These are phyloP conservation scores for Apodemia mormo DNA, from an alignment of 2,888 invertebrate genomes.

Conservation along the genomic window DNA sequence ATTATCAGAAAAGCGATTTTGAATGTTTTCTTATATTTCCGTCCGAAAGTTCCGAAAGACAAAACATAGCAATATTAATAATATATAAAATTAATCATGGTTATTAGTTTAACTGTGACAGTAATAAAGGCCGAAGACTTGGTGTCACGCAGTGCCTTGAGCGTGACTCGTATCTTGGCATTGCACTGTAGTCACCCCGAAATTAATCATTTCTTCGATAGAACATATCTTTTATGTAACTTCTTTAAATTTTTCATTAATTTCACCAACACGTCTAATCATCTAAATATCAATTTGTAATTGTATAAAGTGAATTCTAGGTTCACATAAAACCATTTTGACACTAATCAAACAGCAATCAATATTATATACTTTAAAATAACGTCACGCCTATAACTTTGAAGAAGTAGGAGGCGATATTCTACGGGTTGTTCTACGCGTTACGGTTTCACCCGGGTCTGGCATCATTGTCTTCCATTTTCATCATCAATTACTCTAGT, in stretches of 20 bases:
- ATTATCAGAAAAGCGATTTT: too few relatives aligned
- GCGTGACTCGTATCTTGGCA: slow-evolving; percentile 53
- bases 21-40: too few relatives aligned
- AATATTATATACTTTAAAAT: too few relatives aligned
- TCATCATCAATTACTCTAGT: too few relatives aligned
- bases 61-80: too few relatives aligned
- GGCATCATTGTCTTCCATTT: too few relatives aligned
- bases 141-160: slow-evolving; percentile 65
- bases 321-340: too few relatives aligned
- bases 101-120: not conserved
- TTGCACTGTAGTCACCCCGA: slow-evolving; percentile 41
- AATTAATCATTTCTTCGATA: slow-evolving; percentile 68
- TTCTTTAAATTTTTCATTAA: slow-evolving; percentile 30
- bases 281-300: not conserved
- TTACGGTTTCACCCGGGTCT: too few relatives aligned
- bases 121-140: slow-evolving; percentile 21
- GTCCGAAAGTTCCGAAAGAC: too few relatives aligned
- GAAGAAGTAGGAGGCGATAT: not conserved
- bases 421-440: too few relatives aligned
- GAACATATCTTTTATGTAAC: slow-evolving; percentile 22
- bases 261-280: slow-evolving; percentile 8
- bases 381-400: not conserved
- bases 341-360: too few relatives aligned
- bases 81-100: slow-evolving; percentile 14
- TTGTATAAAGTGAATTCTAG: too few relatives aligned